Evolutionary conservation across 1,140 invertebrate genomes (phyloP), one percentile per base, ranked within the genome.

Genomic region (Cotesia chilonis): DNA sequence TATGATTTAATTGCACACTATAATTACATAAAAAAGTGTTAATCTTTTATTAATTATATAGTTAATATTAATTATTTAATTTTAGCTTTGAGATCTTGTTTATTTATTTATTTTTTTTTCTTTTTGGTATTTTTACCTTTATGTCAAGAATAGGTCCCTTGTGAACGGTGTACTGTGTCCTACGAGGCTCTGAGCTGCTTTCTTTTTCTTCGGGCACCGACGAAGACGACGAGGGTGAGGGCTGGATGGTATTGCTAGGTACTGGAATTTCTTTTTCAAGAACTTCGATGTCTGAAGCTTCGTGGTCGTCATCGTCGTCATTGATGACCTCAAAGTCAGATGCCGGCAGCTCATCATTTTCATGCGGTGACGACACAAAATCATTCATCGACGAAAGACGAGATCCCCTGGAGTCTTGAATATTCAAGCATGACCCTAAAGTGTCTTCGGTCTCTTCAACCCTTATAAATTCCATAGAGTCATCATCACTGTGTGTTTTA

Each of bases 131-230:
- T 12, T 37, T 83, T 85, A 88, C 87, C 84, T 87, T 87, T 68
- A 88, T 83, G 75, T 87, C 84, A 72, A 88, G 83, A 76, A 88
- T 85, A 20, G 87, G 87, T 47, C 86, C 86, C 65, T 82, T 86
- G 76, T 88, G 87, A 35, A 76, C 76, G 0, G 78, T 78, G 66
- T 87, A 87, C 7, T 81, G 78, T 17, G 73, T 79, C 47, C 73
- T 78, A 2, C 66, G 59, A 4, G 76, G 52, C 71, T 79, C 73
- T 47, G 12, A 63, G 4, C 61, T 57, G 12, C 14, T 28, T 35
- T 71, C 61, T 35, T 59, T 52, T 17, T 61, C 36, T 14, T 71
- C 36, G 4, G 37, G 35, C 3, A 36, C 17, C 10, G 41, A 2
- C 4, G 41, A 57, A 4, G 35, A 41, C 35, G 36, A 55, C 61